phyloP scores from a whole-genome alignment of 2,797 vertebrate species.

The Myiotriccus ornatus region DNA sequence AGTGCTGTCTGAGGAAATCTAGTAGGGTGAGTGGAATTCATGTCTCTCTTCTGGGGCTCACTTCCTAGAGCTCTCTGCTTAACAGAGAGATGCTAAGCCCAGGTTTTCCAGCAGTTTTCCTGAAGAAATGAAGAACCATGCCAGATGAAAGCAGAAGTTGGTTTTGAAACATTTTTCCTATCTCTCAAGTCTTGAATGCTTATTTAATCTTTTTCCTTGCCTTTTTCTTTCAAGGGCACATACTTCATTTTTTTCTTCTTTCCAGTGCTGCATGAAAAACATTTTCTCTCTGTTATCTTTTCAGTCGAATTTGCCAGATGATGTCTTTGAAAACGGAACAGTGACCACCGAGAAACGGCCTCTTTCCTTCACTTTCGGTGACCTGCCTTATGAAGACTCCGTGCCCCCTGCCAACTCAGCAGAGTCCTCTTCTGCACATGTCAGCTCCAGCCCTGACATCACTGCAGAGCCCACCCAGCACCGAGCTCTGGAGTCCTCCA shows the following conservation, averaged over 20 bases:
- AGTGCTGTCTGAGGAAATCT: not conserved
- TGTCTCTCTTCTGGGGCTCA: not conserved
- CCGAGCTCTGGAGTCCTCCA: conserved; percentile 53
- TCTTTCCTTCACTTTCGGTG: conserved; percentile 87
- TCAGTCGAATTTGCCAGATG: conserved; percentile 90
- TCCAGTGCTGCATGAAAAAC: not conserved
- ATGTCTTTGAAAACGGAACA: conserved; percentile 86
- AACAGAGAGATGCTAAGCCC: not conserved
- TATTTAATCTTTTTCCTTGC: not conserved
- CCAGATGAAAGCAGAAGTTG: not conserved
- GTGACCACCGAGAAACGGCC: conserved; percentile 83
- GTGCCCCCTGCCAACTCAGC: conserved; percentile 67
- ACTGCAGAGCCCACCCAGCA: conserved; percentile 81
- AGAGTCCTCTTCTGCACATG: conserved; percentile 16
- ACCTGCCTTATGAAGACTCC: conserved; percentile 74
- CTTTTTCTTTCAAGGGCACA: not conserved
- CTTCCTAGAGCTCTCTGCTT: not conserved
- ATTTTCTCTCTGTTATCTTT: not conserved
- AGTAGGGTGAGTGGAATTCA: not conserved
- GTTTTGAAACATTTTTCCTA: not conserved
- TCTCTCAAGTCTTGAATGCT: not conserved
- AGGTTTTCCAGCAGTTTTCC: not conserved
- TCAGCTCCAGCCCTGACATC: conserved; percentile 88
- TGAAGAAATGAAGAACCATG: not conserved
- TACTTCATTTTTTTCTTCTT: not conserved